Conservation (phyloP, 2,888 invertebrate genomes). For the Sesamia inferens region DNA sequence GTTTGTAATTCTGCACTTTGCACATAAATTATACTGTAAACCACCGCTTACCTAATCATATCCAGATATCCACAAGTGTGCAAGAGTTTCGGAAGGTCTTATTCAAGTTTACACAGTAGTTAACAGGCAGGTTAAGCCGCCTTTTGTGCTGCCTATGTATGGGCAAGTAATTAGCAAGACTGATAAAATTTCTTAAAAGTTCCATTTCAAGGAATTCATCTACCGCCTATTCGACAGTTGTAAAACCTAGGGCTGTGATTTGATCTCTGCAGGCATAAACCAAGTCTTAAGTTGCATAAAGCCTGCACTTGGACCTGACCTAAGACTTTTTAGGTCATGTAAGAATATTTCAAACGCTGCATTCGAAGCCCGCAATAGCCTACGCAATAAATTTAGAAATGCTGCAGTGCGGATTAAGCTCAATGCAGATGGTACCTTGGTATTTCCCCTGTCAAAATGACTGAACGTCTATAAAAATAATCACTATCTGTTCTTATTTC, state of each 20-base stretch:
- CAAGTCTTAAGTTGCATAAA: not conserved
- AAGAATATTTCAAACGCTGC: constrained; percentile 14
- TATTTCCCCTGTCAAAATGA: constrained; percentile 9
- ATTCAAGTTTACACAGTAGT: constrained; percentile 24
- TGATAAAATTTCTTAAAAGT: constrained; percentile 27
- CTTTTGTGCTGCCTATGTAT: constrained; percentile 29
- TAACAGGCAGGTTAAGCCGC: constrained; percentile 21
- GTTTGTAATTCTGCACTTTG: not conserved
- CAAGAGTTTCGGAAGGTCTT: constrained; percentile 16
- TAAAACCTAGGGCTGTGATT: not conserved
- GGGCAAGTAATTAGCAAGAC: constrained; percentile 21
- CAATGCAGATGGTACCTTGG: not conserved
- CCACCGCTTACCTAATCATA: not conserved
- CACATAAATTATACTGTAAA: not conserved
- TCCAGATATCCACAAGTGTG: not conserved
- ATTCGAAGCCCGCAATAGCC: constrained; percentile 10
- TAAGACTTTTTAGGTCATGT: constrained; percentile 13
- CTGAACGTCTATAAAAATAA: constrained; percentile 15
- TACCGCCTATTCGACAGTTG: not conserved
- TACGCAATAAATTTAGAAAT: constrained; percentile 22
- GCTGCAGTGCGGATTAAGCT: constrained; percentile 36
- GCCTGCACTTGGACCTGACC: not conserved
- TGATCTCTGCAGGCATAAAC: not conserved
- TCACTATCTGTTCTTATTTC: constrained; percentile 30
- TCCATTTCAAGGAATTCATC: constrained; percentile 8